These are phyloP conservation scores for Serranus cabrilla DNA, from an alignment of 2,797 vertebrate genomes.

Conservation along the genomic window DNA sequence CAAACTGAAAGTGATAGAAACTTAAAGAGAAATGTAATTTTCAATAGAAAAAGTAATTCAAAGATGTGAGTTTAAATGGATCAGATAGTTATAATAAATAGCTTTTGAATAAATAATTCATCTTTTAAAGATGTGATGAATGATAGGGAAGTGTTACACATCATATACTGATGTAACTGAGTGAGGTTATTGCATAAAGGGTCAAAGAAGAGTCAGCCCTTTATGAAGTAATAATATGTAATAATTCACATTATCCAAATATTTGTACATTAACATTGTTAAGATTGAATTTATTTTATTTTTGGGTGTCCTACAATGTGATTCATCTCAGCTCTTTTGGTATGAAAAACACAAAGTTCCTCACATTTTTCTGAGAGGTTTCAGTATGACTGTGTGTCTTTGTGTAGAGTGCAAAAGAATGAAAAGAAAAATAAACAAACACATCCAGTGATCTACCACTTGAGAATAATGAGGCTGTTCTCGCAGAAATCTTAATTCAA, in stretches of 20 bases:
- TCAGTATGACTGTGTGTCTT: slow-evolving; percentile 19
- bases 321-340: slow-evolving; percentile 13
- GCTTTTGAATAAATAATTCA: not conserved
- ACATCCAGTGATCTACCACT: not conserved
- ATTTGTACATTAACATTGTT: not conserved
- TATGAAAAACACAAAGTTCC: slow-evolving; percentile 45
- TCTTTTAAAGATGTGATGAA: not conserved
- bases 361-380: slow-evolving; percentile 42
- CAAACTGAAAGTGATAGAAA: not conserved
- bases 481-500: not conserved
- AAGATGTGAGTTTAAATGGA: not conserved
- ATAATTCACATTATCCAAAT: not conserved
- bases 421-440: not conserved
- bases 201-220: not conserved
- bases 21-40: not conserved
- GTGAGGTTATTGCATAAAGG: not conserved
- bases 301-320: not conserved
- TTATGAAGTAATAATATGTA: not conserved
- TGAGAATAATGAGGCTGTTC: not conserved
- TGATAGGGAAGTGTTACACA: no score
- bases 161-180: not conserved
- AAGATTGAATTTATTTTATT: not conserved
- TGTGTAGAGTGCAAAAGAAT: slow-evolving; percentile 20
- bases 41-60: not conserved
- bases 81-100: not conserved